Base-by-base conservation (phyloP, 2,888 invertebrate genomes). In the Petrolisthes manimaculis region DNA sequence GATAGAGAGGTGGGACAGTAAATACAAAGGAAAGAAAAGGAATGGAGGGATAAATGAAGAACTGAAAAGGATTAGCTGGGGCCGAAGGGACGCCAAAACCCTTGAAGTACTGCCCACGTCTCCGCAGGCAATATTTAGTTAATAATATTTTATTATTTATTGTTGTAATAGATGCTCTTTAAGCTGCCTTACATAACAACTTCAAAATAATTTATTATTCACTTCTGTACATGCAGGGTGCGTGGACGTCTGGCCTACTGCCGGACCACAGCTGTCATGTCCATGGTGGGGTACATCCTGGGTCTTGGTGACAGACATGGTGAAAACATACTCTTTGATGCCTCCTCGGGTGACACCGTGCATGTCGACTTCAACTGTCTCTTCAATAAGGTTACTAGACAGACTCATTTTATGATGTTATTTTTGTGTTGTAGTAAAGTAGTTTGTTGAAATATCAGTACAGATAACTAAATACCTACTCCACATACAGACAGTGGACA, bases 281-380 rank as follows among this genome's bases (percentile, higher is more conserved):
- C 98, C 0, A 98, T 99, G 95, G 97, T 98, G 89, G 98, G 98
- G 83, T 98, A 97, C 92, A 96, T 98, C 92, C 94, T 98, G 86
- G 98, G 98, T 0, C 94, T 99, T 18, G 99, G 99, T 14, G 99
- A 99, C 94, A 83, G 91, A 12, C 91, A 91, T 87, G 91, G 91
- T 4, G 94, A 99, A 94, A 99, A 99, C 93, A 97, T 99, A 92
- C 94, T 98, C 8, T 95, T 99, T 91, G 99, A 99, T 93, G 96
- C 97, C 0, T 96, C 95, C 0, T 97, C 96, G 92, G 99, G 99
- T 0, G 98, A 99, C 93, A 95, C 96, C 0, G 96, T 99, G 0
- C 99, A 99, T 93, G 99, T 99, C 0, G 99, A 99, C 93, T 99
- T 99, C 93, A 99, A 98, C 93, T 98, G 98, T 92, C 94, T 99